Evolutionary conservation across 2,113 vertebrate species (phyloP).

Genomic region (Tragelaphus strepsiceros): DNA sequence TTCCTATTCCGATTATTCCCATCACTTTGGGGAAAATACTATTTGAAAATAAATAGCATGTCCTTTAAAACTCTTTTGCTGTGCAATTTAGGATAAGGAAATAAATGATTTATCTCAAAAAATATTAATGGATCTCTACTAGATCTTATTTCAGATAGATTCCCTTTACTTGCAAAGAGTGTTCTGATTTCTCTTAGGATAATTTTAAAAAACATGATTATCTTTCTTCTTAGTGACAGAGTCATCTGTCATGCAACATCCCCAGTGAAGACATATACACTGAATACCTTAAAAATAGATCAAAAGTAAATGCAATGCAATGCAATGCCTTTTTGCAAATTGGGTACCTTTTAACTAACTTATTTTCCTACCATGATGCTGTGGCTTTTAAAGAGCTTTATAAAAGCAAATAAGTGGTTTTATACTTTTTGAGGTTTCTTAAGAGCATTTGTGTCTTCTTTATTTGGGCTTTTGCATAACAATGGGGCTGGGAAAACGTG

Average conservation of each 20-base stretch:
- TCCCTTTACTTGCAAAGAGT: neutral
- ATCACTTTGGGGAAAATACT: neutral
- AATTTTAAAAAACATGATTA: conserved; percentile 54
- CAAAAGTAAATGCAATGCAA: neutral
- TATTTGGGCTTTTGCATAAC: neutral
- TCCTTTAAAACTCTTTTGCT: conserved; percentile 58
- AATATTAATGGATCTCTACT: conserved; percentile 47
- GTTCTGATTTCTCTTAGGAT: conserved; percentile 32
- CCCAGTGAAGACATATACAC: neutral
- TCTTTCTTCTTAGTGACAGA: conserved; percentile 46
- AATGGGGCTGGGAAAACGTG: neutral
- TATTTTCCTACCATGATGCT: neutral
- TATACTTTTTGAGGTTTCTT: neutral
- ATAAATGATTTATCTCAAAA: conserved; percentile 58
- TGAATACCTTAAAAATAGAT: conserved; percentile 49
- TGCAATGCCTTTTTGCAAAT: neutral
- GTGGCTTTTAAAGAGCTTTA: neutral
- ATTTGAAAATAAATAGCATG: conserved; percentile 64
- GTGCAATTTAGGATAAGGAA: conserved; percentile 31
- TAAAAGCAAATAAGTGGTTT: neutral
- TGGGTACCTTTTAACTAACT: neutral
- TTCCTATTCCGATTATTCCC: neutral
- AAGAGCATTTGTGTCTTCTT: neutral
- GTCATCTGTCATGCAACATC: conserved; percentile 45
- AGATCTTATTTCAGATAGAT: conserved; percentile 68